Base-by-base conservation (phyloP, 1,140 invertebrate genomes). In the Eriosoma lanigerum region DNA sequence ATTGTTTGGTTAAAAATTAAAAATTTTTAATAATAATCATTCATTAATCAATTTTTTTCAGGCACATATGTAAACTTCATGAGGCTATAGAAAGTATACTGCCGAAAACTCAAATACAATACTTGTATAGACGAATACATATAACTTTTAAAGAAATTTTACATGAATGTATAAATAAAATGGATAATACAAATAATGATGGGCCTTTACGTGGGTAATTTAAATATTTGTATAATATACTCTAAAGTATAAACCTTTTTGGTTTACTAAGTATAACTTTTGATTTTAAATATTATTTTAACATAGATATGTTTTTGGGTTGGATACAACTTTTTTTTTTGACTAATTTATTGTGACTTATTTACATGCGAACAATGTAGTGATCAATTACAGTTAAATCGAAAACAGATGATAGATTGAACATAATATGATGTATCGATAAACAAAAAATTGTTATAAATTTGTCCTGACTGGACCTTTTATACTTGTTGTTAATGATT, bases 131-230 rank as follows among this genome's bases (percentile, higher is more conserved):
- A 80, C 90, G 90, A 84, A 92, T 98, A 26, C 94, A 98, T 87
- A 89, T 89, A 82, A 92, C 92, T 80, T 96, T 98, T 83, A 97
- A 97, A 87, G 91, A 91, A 82, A 91, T 93, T 83, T 87, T 98
- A 81, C 88, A 92, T 85, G 90, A 96, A 83, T 94, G 96, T 84
- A 86, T 98, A 80, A 84, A 90, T 0, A 92, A 92, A 85, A 91
- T 97, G 87, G 95, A 95, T 85, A 94, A 98, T 82, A 91, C 92
- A 29, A 97, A 96, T 83, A 95, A 98, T 87, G 96, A 96, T 58
- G 96, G 96, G 48, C 96, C 97, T 1, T 94, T 97, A 85, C 96
- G 98, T 86, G 96, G 96, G 90, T 91, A 86, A 87, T 58, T 70
- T 70, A 52, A 38, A 44, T 66, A 5, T 81, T 29, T 64, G 24